phyloP scores from a whole-genome alignment of 1,140 invertebrate genomes.

The Branchinecta lynchi region DNA sequence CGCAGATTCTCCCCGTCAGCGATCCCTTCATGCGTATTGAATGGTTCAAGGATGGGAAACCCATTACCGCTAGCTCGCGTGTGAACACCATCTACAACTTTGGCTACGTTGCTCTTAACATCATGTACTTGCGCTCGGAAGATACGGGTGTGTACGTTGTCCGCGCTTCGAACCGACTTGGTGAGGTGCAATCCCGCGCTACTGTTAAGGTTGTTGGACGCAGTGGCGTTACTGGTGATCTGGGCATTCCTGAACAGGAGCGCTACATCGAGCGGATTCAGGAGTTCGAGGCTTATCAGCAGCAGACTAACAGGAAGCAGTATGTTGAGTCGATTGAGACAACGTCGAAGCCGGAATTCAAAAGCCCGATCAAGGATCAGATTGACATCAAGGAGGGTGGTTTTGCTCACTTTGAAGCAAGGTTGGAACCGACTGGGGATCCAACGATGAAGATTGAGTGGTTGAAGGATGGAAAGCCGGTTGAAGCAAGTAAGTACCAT shows the following conservation, averaged over 20 bases:
- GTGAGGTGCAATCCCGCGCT: slow-evolving; percentile 65
- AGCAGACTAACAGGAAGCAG: slow-evolving; percentile 51
- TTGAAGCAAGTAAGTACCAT: slow-evolving; percentile 57
- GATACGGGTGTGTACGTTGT: slow-evolving; percentile 82
- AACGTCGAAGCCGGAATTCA: slow-evolving; percentile 68
- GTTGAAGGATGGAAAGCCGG: slow-evolving; percentile 78
- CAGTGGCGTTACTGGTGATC: slow-evolving; percentile 62
- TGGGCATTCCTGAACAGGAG: slow-evolving; percentile 79
- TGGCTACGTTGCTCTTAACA: slow-evolving; percentile 93
- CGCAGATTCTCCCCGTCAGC: slow-evolving; percentile 79
- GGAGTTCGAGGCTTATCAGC: slow-evolving; percentile 77
- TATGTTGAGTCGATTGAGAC: slow-evolving; percentile 61
- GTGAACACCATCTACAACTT: slow-evolving; percentile 95
- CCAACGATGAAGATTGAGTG: slow-evolving; percentile 81
- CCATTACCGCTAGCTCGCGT: slow-evolving; percentile 79
- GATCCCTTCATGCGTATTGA: slow-evolving; percentile 95
- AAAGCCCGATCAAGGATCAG: slow-evolving; percentile 79
- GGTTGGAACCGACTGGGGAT: slow-evolving; percentile 82
- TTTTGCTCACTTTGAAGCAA: slow-evolving; percentile 87
- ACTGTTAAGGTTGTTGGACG: slow-evolving; percentile 53
- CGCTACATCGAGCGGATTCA: slow-evolving; percentile 83
- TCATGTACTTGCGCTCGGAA: slow-evolving; percentile 87
- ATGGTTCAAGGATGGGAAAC: slow-evolving; percentile 92
- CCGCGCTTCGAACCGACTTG: slow-evolving; percentile 68
- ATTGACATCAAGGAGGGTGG: slow-evolving; percentile 74